phyloP scores from a whole-genome alignment of 2,888 invertebrate species.

The Lumbricus terrestris region DNA sequence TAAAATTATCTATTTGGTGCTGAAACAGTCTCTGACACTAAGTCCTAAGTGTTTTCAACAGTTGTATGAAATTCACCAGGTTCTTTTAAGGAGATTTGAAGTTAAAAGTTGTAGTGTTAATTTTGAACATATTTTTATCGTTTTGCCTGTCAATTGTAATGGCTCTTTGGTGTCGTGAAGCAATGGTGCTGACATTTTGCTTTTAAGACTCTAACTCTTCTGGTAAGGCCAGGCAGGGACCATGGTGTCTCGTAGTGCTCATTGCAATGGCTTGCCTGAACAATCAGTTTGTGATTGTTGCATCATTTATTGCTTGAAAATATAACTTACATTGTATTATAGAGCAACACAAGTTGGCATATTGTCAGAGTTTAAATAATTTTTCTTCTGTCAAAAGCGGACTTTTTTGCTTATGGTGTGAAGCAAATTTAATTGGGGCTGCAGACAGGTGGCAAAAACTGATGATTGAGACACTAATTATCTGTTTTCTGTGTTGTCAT shows the following conservation, averaged over 20 bases:
- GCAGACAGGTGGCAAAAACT: not conserved
- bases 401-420: not conserved
- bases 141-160: not conserved
- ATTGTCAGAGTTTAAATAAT: not conserved
- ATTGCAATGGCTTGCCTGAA: not conserved
- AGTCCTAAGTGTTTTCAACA: not conserved
- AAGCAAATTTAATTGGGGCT: not conserved
- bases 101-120: not conserved
- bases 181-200: not conserved
- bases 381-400: not conserved
- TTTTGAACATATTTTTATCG: not conserved
- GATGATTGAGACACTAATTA: not conserved
- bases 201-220: not conserved
- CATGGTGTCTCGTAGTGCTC: not conserved
- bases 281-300: not conserved
- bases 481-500: not conserved
- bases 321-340: not conserved
- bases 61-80: not conserved
- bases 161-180: not conserved
- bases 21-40: not conserved
- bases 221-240: not conserved
- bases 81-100: not conserved
- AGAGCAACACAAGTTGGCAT: not conserved
- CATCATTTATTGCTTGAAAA: not conserved
- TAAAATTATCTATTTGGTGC: not conserved